A percentile compares a stretch with the other conserved stretches of the same genome.
Evolutionary conservation across 2,797 vertebrate genomes (phyloP).

Genomic region (Mastacembelus armatus): DNA sequence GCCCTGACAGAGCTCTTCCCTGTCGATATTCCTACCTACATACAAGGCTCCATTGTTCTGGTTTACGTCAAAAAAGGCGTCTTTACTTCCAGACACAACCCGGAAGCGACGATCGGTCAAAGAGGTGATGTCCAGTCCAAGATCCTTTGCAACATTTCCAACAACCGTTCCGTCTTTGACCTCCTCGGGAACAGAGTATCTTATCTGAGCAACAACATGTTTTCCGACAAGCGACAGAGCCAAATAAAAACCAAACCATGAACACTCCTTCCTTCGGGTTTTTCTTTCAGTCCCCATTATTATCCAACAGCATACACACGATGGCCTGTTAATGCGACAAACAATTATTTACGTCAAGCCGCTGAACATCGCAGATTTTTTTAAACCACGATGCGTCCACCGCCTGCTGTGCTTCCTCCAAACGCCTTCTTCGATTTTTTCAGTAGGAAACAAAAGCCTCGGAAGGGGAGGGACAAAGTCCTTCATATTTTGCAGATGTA

Average conservation of each 20-base stretch:
- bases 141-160: conserved; percentile 85
- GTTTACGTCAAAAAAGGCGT: conserved; percentile 79
- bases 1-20: conserved; percentile 80
- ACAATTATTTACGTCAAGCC: not conserved
- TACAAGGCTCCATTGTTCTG: conserved; percentile 79
- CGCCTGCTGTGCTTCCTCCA: not conserved
- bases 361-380: not conserved
- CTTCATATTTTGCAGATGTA: not conserved
- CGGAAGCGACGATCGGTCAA: conserved; percentile 79
- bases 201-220: conserved; percentile 67
- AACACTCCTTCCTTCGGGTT: conserved; percentile 4
- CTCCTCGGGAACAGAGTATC: conserved; percentile 84
- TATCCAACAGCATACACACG: not conserved
- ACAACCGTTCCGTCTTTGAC: conserved; percentile 80
- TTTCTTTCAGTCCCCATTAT: conserved; percentile 23
- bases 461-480: conserved; percentile 1
- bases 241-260: conserved; percentile 38
- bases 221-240: conserved; percentile 45
- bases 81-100: conserved; percentile 73
- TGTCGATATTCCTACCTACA: conserved; percentile 80
- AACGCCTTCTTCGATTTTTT: not conserved
- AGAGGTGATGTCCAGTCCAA: conserved; percentile 79
- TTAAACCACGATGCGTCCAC: not conserved
- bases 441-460: conserved; percentile 33
- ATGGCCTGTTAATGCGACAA: rapidly evolving